Base-by-base conservation (phyloP, 1,140 invertebrate genomes). In the Cryptotermes secundus region DNA sequence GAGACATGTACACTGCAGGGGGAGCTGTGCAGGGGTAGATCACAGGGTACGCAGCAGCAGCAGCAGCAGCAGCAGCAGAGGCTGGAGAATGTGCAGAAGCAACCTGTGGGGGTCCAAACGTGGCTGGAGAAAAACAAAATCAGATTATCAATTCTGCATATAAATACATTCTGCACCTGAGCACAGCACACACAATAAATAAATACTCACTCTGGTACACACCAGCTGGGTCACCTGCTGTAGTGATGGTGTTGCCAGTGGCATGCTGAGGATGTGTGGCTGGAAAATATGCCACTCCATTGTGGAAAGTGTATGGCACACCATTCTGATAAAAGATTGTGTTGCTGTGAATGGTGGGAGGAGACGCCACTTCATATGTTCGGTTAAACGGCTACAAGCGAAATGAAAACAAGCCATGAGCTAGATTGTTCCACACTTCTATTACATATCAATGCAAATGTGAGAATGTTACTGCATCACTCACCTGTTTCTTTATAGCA, bases 401-500 rank as follows among this genome's bases (percentile, higher is more conserved):
- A 38, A 9, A 86, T 34, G 83, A 82, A 80, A 38, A 80, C 72
- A 79, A 53, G 72, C 9, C 9, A 83, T 38, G 6, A 34, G 42
- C 24, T 31, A 34, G 45, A 35, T 10, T 7, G 31, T 22, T 7
- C 38, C n/a, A 9, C 6, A 42, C 22, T 49, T 19, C 45, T 19
- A 49, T 49, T 19, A 19, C 38, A 42, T 22, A 3, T 14, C 3
- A 19, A 49, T 22, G 19, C 16, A 49, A 49, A 14, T 49, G 45
- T 19, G 16, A 49, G 14, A 1, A 49, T 22, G 3, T 19, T 3
- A 19, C 19, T 19, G 26, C 31, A 34, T 72, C 79, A 85, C 87
- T 90, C 88, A 94, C 93, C 91, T 97, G 96, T 90, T 97, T 97
- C 88, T 96, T 96, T 85, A 97, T 95, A 85, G 96, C 96, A 86